phyloP scores from a whole-genome alignment of 92 coral and sea anemone species.

The Diadumene lineata region DNA sequence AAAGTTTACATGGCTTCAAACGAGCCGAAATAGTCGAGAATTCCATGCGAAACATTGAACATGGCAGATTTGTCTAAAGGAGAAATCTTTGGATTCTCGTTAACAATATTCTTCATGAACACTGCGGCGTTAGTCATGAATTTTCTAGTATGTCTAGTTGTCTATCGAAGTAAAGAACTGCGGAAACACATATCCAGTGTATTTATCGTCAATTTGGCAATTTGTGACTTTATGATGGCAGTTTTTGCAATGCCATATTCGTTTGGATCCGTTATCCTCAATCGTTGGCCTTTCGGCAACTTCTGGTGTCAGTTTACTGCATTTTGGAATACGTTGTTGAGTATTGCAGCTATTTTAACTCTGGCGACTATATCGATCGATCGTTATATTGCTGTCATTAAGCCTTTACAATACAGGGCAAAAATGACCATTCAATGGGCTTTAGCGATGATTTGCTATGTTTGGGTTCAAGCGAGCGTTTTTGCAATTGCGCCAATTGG shows the following conservation, averaged over 20 bases:
- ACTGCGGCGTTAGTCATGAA: conserved; percentile 85
- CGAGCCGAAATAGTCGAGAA: too few relatives aligned
- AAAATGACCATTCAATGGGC: conserved; percentile 97
- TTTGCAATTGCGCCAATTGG: conserved; percentile 81
- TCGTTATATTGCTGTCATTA: conserved; percentile 92
- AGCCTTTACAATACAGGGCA: conserved; percentile 92
- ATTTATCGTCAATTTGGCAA: conserved; percentile 90
- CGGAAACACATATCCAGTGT: conserved; percentile 91
- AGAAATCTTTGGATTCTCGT: conserved; percentile 65
- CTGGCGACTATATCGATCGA: conserved; percentile 88
- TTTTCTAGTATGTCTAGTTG: conserved; percentile 91
- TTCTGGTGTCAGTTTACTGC: conserved; percentile 87
- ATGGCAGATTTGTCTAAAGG: conserved; percentile 67
- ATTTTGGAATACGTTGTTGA: conserved; percentile 83
- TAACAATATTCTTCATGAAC: conserved; percentile 71
- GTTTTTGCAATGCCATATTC: conserved; percentile 95
- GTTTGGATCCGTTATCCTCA: conserved; percentile 74
- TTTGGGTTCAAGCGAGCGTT: conserved; percentile 81
- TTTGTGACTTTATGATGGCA: conserved; percentile 92
- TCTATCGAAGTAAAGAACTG: conserved; percentile 89
- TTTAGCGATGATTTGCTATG: conserved; percentile 65
- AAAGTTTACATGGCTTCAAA: too few relatives aligned
- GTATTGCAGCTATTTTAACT: conserved; percentile 86
- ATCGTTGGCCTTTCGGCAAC: conserved; percentile 80
- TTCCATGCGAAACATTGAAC: too few relatives aligned